Percentiles rank a stretch among this genome's conserved stretches.
Evolutionary conservation across 2,113 vertebrate genomes (phyloP).

Genomic region (Thunnus thynnus): DNA sequence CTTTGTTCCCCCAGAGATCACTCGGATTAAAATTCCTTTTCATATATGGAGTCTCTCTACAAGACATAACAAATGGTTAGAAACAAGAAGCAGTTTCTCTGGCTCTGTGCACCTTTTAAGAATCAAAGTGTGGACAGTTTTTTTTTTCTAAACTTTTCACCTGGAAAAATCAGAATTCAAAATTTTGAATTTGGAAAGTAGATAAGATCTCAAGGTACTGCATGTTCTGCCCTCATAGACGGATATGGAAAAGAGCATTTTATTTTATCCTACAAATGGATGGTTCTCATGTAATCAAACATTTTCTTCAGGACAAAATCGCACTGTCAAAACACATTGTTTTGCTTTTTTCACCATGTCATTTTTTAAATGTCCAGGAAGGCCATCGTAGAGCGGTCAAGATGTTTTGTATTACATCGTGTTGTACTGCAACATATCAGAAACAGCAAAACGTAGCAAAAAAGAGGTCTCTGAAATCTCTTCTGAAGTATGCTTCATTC

Average conservation of each 20-base stretch:
- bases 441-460: constrained; percentile 51
- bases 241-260: constrained; percentile 1
- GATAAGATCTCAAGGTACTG: constrained; percentile 38
- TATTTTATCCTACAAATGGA: constrained; percentile 7
- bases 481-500: neutral
- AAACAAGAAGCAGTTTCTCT: constrained; percentile 1
- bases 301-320: constrained; percentile 42
- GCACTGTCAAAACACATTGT: constrained; percentile 7
- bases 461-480: constrained; percentile 32
- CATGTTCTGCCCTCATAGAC: constrained; percentile 31
- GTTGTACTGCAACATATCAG: constrained; percentile 23
- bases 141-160: constrained; percentile 13
- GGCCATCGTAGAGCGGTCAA: neutral
- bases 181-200: neutral
- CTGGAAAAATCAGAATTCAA: neutral
- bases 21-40: constrained; percentile 31
- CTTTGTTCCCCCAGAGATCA: neutral
- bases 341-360: constrained; percentile 15
- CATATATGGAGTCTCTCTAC: neutral
- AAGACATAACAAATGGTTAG: neutral
- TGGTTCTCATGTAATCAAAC: constrained; percentile 10
- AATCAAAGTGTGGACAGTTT: constrained; percentile 7
- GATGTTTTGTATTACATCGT: neutral
- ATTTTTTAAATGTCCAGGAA: constrained; percentile 25
- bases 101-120: constrained; percentile 11